Base-by-base conservation (phyloP, 1,140 invertebrate species). In the Plectus sambesii region DNA sequence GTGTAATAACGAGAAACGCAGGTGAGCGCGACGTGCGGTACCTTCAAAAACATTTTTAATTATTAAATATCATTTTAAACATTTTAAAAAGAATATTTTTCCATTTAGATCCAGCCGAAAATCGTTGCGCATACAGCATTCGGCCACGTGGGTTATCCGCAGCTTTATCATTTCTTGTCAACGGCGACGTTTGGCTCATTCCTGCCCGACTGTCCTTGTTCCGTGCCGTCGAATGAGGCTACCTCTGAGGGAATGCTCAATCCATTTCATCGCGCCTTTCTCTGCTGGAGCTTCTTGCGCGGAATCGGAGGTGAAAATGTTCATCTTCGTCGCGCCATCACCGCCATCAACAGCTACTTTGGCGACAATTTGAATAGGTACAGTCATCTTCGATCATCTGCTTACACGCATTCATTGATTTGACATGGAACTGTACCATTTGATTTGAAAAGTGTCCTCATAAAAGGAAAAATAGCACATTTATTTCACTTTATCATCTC, bases 111-210 rank as follows among this genome's bases (percentile, higher is more conserved):
- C 9, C 46, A 42, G n/a, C 30, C 27, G 33, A 41, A 41, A 15
- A 42, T 37, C 12, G 27, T 26, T 30, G 35, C 42, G 24, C 53
- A 60, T 15, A 45, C 62, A 3, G 58, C 55, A 9, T 59, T 74
- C 49, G 82, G 82, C 12, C 74, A 81, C 60, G 77, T 85, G 1
- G 77, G 81, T 22, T 82, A 78, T 68, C 63, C 76, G 40, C 83
- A 87, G 66, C 70, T 87, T 15, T 76, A 87, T 72, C 75, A 81
- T 60, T 86, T 85, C 63, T 76, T 87, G 51, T 76, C 84, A 27
- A 76, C 76, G 36, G 82, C 84, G 19, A 87, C 85, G 12, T 78
- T 82, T 63, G 85, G 85, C 30, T 77, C 77, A 46, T 85, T 81
- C 64, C 74, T 84, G 39, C 39, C 47, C 24, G 49, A 67, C 41